Percentiles rank a stretch among this genome's conserved stretches.
These are phyloP conservation scores for Megaceryle maxima DNA, from an alignment of 2,113 vertebrate genomes.

Conservation along the genomic window DNA sequence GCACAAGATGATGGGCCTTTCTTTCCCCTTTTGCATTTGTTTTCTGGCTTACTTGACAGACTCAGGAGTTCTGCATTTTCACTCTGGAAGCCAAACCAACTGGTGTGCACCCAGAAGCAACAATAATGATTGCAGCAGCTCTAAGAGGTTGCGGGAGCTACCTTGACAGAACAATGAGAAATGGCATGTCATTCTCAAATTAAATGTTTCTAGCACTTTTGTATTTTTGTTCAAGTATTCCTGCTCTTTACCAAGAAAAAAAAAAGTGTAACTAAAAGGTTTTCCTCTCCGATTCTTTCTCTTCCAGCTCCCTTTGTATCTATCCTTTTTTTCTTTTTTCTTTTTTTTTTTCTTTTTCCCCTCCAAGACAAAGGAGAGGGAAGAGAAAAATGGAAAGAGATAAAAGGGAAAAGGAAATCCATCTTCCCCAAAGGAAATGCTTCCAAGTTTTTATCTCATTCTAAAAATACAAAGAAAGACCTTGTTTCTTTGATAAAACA, in stretches of 20 bases:
- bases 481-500: neutral
- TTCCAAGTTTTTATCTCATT: neutral
- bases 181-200: neutral
- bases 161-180: neutral
- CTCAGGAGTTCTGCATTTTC: neutral
- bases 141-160: neutral
- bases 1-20: neutral
- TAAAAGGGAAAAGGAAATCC: neutral
- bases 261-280: neutral
- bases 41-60: neutral
- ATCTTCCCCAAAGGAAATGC: neutral
- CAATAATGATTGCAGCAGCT: neutral
- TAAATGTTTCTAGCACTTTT: neutral
- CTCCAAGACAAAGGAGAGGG: neutral
- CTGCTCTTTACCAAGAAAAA: neutral
- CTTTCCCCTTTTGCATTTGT: neutral
- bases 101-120: neutral
- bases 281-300: neutral
- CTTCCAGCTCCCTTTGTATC: neutral
- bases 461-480: neutral
- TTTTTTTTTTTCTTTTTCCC: neutral
- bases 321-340: too few species aligned
- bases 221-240: neutral
- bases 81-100: neutral
- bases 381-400: neutral